phyloP scores from a whole-genome alignment of 2,888 invertebrate species.

The Oxyteleia sp. region DNA sequence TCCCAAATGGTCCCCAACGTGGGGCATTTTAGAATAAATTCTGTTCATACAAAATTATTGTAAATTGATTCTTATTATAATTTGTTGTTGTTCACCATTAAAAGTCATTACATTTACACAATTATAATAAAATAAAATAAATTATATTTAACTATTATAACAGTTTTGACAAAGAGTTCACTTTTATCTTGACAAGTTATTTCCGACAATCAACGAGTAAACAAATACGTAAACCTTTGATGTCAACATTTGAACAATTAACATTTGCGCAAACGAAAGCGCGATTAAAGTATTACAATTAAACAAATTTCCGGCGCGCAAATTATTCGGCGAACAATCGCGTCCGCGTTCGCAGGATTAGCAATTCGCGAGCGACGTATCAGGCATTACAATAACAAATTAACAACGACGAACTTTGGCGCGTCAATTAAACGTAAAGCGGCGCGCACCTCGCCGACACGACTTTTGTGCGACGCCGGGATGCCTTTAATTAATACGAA shows the following conservation, averaged over 20 bases:
- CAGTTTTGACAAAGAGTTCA: no score
- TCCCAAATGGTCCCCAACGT: no score
- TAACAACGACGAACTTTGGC: constrained; percentile 7
- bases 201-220: no score
- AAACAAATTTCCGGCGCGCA: background rate
- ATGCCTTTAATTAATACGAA: constrained; percentile 30
- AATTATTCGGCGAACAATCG: constrained; percentile 1
- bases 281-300: background rate
- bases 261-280: background rate
- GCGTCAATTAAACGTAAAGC: constrained; percentile 5
- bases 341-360: background rate
- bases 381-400: constrained; percentile 2
- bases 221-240: no score
- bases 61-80: no score
- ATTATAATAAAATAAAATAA: no score
- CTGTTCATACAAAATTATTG: no score
- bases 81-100: no score
- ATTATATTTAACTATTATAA: no score
- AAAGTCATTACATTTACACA: no score
- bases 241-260: background rate
- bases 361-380: background rate
- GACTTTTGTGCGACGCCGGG: constrained; percentile 5
- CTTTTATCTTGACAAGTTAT: no score
- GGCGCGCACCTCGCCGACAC: background rate
- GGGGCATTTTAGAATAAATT: no score